Evolutionary conservation across 1,140 invertebrate genomes (phyloP).

Genomic region (Thaumetopoea pityocampa): DNA sequence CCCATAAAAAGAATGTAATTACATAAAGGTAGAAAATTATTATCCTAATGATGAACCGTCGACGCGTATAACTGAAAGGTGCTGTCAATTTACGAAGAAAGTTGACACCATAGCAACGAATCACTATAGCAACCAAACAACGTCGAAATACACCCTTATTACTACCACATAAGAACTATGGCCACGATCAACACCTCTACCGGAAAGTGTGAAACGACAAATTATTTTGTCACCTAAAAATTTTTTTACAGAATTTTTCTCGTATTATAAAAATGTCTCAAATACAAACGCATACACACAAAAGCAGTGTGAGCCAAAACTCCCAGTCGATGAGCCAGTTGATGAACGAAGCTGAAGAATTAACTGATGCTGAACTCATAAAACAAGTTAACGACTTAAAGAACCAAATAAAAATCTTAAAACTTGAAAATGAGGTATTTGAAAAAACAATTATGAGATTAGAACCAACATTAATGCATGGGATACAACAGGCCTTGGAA

Average conservation of each 20-base stretch:
- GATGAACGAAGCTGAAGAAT: conserved; percentile 42
- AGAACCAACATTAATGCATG: conserved; percentile 54
- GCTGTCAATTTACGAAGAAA: too few relatives aligned
- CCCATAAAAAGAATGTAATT: too few relatives aligned
- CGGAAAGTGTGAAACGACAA: too few relatives aligned
- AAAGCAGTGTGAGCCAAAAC: conserved; percentile 42
- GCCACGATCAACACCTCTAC: too few relatives aligned
- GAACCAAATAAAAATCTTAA: conserved; percentile 44
- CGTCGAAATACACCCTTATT: too few relatives aligned
- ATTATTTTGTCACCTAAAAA: too few relatives aligned
- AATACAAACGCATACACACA: conserved; percentile 20
- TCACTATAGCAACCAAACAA: too few relatives aligned
- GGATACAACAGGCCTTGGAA: conserved; percentile 60
- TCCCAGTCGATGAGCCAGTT: conserved; percentile 44
- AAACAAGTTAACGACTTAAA: conserved; percentile 53
- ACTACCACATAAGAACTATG: too few relatives aligned
- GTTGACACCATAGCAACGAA: too few relatives aligned
- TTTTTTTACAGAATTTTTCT: background rate
- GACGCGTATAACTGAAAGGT: too few relatives aligned
- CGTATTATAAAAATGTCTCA: conserved; percentile 5
- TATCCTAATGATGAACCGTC: too few relatives aligned
- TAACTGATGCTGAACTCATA: conserved; percentile 52
- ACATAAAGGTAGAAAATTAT: too few relatives aligned
- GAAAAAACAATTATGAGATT: conserved; percentile 59
- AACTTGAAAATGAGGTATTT: conserved; percentile 62